Conservation (phyloP, 2,888 invertebrate genomes). For the Tinea semifulvella region DNA sequence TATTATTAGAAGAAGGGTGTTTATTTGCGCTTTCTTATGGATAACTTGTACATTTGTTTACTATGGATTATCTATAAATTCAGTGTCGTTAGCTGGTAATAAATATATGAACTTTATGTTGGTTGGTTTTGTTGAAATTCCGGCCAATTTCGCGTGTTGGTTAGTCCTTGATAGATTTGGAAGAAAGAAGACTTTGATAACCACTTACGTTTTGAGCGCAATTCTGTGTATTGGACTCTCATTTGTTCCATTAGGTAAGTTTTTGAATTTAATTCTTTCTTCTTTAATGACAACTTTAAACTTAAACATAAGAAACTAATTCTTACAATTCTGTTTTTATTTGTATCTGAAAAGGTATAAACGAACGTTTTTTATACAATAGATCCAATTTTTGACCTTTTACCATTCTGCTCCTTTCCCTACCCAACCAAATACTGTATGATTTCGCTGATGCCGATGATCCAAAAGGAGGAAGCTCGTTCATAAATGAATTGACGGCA, state of each 20-base stretch:
- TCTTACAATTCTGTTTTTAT: no score
- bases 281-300: no score
- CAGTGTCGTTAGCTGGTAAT: conserved; percentile 78
- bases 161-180: conserved; percentile 71
- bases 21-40: conserved; percentile 79
- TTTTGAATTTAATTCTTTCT: no score
- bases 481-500: no score
- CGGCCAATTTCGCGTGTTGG: conserved; percentile 73
- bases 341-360: no score
- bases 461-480: no score
- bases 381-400: no score
- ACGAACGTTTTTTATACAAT: no score
- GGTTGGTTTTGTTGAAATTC: conserved; percentile 73
- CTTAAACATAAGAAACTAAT: no score
- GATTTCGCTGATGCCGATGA: no score
- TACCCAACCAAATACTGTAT: no score
- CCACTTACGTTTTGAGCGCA: conserved; percentile 71
- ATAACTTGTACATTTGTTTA: conserved; percentile 82
- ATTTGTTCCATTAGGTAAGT: conserved; percentile 66
- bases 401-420: no score
- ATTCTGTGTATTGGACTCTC: conserved; percentile 68
- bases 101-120: conserved; percentile 80
- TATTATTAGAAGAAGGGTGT: conserved; percentile 62
- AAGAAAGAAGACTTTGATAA: conserved; percentile 69
- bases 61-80: conserved; percentile 81